phyloP scores from a whole-genome alignment of 2,888 invertebrate genomes.

The Eupithecia vulgata region DNA sequence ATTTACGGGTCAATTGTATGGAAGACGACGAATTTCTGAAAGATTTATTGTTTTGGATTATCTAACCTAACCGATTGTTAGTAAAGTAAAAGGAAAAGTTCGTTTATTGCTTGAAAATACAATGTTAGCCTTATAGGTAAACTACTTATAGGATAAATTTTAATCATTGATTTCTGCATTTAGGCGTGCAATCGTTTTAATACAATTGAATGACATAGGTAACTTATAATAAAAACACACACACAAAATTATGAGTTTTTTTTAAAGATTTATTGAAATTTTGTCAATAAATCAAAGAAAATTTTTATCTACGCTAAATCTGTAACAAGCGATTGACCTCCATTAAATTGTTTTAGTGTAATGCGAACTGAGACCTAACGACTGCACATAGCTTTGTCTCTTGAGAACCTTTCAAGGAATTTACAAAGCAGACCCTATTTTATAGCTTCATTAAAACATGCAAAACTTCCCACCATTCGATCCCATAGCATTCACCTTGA shows the following conservation, averaged over 20 bases:
- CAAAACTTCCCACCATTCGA: constrained; percentile 31
- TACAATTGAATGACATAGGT: no score
- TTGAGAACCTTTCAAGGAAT: constrained; percentile 6
- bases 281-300: no score
- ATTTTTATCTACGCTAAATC: neutral
- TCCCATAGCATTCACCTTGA: constrained; percentile 36
- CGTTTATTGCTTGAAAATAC: no score
- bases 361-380: neutral
- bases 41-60: constrained; percentile 39
- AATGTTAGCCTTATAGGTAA: no score
- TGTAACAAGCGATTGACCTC: no score
- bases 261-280: no score
- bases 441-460: constrained; percentile 35
- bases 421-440: constrained; percentile 20
- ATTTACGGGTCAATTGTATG: constrained; percentile 53
- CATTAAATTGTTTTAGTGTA: neutral
- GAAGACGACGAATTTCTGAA: constrained; percentile 44
- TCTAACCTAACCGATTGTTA: constrained; percentile 33
- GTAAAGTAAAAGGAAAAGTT: neutral
- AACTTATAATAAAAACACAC: no score
- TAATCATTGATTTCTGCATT: no score
- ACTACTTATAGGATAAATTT: no score
- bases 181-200: no score
- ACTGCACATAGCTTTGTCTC: neutral
- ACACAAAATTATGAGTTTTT: no score